These are phyloP conservation scores for Drosophila testacea DNA, from an alignment of 2,888 invertebrate species.

Conservation along the genomic window DNA sequence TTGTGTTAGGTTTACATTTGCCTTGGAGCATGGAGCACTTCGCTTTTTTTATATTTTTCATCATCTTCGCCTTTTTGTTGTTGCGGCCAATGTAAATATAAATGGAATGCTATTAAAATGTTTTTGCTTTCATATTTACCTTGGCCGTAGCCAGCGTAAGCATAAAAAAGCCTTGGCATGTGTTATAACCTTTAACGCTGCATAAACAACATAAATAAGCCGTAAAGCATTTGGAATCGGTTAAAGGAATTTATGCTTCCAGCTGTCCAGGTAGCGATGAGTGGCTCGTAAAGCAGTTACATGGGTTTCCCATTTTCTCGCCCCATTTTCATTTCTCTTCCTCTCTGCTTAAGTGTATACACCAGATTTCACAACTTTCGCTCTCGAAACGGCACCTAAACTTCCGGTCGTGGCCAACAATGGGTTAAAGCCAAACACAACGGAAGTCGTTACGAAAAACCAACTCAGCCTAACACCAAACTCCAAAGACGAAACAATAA, in stretches of 20 bases:
- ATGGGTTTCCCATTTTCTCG: slow-evolving; percentile 67
- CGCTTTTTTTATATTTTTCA: background rate
- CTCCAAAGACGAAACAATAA: slow-evolving; percentile 31
- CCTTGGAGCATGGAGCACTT: slow-evolving; percentile 25
- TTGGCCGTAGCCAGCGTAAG: slow-evolving; percentile 42
- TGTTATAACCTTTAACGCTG: slow-evolving; percentile 72
- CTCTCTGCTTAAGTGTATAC: slow-evolving; percentile 1
- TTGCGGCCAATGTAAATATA: slow-evolving; percentile 63
- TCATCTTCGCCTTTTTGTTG: slow-evolving; percentile 16
- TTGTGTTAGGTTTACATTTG: slow-evolving; percentile 63
- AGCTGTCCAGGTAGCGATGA: slow-evolving; percentile 17
- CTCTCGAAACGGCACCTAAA: slow-evolving; percentile 57
- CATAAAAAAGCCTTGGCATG: slow-evolving; percentile 25
- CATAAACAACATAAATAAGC: slow-evolving; percentile 76
- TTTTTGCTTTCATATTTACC: slow-evolving; percentile 77
- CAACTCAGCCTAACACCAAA: slow-evolving; percentile 35
- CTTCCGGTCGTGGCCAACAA: slow-evolving; percentile 71
- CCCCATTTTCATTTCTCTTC: background rate
- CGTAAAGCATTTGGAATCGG: slow-evolving; percentile 41
- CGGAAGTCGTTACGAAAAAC: slow-evolving; percentile 69
- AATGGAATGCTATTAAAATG: slow-evolving; percentile 78
- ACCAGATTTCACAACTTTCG: slow-evolving; percentile 75
- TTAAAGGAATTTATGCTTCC: slow-evolving; percentile 24
- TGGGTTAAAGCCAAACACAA: slow-evolving; percentile 54
- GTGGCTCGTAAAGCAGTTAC: slow-evolving; percentile 40